A percentile compares a stretch with the other conserved stretches of the same genome.
Conservation (phyloP, 2,888 invertebrate genomes). For the Celastrina argiolus region DNA sequence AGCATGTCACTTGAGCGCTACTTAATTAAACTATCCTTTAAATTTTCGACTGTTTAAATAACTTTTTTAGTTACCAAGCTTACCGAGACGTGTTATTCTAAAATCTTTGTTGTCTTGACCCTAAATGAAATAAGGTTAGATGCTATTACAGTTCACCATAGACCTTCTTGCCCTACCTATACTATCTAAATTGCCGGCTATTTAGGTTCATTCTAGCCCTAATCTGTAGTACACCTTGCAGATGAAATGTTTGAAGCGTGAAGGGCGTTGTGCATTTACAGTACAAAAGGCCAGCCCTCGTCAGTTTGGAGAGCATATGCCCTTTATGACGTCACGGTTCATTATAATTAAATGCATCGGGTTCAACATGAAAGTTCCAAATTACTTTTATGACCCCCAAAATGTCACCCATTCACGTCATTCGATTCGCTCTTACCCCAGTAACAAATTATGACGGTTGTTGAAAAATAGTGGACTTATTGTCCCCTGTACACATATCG, state of each 20-base stretch:
- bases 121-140: no score
- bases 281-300: constrained; percentile 12
- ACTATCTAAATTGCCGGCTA: no score
- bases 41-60: no score
- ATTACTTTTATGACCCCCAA: background rate
- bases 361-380: background rate
- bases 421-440: background rate
- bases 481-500: no score
- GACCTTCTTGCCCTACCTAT: no score
- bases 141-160: no score
- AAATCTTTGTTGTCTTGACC: no score
- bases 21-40: no score
- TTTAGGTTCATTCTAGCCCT: background rate
- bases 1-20: no score
- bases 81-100: no score
- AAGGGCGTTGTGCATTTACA: constrained; percentile 21
- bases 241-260: background rate
- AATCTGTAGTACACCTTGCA: background rate
- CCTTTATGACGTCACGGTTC: constrained; percentile 25
- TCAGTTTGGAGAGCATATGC: constrained; percentile 25
- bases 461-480: background rate
- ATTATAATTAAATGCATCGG: background rate
- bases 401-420: background rate
- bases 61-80: no score
- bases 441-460: background rate